Conservation (phyloP, 2,113 vertebrate genomes). For the Chauna torquata region DNA sequence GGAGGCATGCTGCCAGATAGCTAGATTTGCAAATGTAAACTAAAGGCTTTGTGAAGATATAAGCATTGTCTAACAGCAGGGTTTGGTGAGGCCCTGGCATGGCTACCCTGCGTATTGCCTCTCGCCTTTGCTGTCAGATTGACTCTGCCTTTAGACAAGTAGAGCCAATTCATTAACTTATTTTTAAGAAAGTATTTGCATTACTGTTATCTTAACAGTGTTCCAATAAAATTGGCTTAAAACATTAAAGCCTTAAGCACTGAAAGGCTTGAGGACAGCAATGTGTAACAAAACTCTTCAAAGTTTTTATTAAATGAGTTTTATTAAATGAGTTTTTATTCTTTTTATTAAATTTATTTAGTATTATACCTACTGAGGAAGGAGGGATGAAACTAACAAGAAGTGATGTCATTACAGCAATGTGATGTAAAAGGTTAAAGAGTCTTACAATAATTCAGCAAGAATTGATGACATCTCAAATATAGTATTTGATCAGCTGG, state of each 20-base stretch:
- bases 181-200: not conserved
- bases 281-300: not conserved
- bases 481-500: not conserved
- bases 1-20: not conserved
- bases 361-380: not conserved
- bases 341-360: too few species aligned
- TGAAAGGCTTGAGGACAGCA: not conserved
- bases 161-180: not conserved
- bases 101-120: not conserved
- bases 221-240: not conserved
- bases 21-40: not conserved
- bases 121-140: not conserved
- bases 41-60: not conserved
- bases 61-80: not conserved
- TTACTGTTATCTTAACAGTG: not conserved
- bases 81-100: not conserved
- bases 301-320: not conserved
- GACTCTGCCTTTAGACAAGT: not conserved
- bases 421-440: not conserved
- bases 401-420: not conserved
- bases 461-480: not conserved
- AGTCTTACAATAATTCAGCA: not conserved
- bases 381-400: not conserved
- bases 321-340: not conserved
- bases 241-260: not conserved